Evolutionary conservation across 1,140 invertebrate species (phyloP).

Genomic region (Zaprionus tsacasi): DNA sequence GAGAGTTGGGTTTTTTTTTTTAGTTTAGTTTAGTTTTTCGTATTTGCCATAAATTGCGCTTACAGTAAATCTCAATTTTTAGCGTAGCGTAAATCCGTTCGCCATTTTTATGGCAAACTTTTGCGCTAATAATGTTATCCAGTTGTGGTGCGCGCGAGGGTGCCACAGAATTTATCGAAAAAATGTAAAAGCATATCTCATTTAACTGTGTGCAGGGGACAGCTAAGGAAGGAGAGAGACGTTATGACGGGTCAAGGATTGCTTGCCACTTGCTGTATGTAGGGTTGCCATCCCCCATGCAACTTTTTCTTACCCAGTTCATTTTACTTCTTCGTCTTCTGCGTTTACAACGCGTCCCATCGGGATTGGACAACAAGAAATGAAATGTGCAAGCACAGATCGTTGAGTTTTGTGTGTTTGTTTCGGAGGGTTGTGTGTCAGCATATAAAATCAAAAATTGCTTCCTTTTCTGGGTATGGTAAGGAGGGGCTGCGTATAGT

Average conservation of each 20-base stretch:
- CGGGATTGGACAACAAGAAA: conserved; percentile 68
- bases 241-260: conserved; percentile 81
- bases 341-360: conserved; percentile 76
- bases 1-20: conserved; percentile 17
- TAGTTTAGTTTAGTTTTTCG: background rate
- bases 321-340: conserved; percentile 30
- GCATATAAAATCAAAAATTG: conserved; percentile 73
- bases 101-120: conserved; percentile 73
- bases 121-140: conserved; percentile 72
- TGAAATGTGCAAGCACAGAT: conserved; percentile 77
- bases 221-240: conserved; percentile 22
- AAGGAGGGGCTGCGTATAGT: conserved; percentile 52
- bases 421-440: conserved; percentile 36
- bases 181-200: conserved; percentile 82
- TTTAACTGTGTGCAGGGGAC: conserved; percentile 60
- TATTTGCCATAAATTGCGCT: conserved; percentile 63
- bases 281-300: conserved; percentile 14
- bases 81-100: conserved; percentile 75
- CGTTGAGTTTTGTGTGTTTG: conserved; percentile 41
- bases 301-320: conserved; percentile 48
- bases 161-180: conserved; percentile 72
- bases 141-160: conserved; percentile 7
- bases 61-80: conserved; percentile 75
- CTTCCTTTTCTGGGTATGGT: conserved; percentile 36
- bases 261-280: conserved; percentile 45